Percentiles rank a stretch among this genome's conserved stretches.
Evolutionary conservation across 1,140 invertebrate species (phyloP).

Genomic region (Drosophila hydei): DNA sequence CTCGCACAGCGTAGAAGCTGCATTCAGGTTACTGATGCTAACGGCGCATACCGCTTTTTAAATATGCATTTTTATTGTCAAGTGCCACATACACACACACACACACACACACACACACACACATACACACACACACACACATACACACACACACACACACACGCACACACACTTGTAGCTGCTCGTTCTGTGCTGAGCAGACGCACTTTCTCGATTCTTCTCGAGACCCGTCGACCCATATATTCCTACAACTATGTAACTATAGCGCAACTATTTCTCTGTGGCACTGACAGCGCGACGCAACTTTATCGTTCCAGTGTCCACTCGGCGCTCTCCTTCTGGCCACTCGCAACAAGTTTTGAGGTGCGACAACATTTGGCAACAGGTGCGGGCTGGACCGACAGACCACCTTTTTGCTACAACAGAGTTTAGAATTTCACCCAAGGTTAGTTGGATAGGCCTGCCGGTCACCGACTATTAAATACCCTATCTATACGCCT

Average conservation of each 20-base stretch:
- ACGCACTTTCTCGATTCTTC: conserved; percentile 67
- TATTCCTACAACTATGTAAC: conserved; percentile 60
- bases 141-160: not conserved
- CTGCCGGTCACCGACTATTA: not conserved
- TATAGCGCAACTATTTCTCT: conserved; percentile 45
- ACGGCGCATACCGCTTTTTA: conserved; percentile 42
- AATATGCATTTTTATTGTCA: conserved; percentile 42
- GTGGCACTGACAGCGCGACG: conserved; percentile 2
- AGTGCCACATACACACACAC: conserved; percentile 23
- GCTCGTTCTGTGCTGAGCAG: not conserved
- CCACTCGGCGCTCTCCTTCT: not conserved
- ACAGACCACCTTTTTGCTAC: conserved; percentile 22
- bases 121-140: not conserved
- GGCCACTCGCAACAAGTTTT: conserved; percentile 30
- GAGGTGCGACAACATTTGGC: conserved; percentile 15
- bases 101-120: not conserved
- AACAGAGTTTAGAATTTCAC: conserved; percentile 32
- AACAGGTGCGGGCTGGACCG: conserved; percentile 28
- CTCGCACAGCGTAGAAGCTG: conserved; percentile 1
- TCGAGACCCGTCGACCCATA: conserved; percentile 57
- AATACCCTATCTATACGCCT: too few species aligned
- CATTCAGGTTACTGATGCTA: conserved; percentile 50
- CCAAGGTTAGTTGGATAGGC: conserved; percentile 8
- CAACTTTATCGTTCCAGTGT: conserved; percentile 17
- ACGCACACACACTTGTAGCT: too few species aligned